These are phyloP conservation scores for Tigriopus californicus DNA, from an alignment of 2,888 invertebrate genomes.

Conservation along the genomic window DNA sequence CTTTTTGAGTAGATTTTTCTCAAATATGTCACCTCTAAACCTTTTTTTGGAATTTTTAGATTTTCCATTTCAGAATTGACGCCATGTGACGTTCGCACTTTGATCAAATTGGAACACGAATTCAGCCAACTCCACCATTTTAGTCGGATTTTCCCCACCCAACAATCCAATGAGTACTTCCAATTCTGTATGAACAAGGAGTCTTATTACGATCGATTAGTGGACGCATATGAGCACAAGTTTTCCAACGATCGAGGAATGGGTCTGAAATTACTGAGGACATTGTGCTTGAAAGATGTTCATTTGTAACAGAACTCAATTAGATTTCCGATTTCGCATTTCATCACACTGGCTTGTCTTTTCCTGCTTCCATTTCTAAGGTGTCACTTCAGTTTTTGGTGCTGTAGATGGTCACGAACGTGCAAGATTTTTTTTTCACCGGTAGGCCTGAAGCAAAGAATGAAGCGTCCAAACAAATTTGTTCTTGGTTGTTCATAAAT, in stretches of 20 bases:
- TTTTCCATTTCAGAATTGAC: background rate
- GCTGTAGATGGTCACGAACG: too few species aligned
- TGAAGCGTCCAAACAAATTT: too few species aligned
- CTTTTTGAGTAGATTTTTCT: too few species aligned
- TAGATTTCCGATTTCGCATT: too few species aligned
- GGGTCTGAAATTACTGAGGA: background rate
- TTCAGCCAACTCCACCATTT: background rate
- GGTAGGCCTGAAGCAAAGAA: too few species aligned
- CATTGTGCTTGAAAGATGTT: background rate
- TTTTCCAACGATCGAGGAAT: background rate
- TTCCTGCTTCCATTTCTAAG: too few species aligned
- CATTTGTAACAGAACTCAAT: background rate
- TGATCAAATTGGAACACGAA: conserved; percentile 6
- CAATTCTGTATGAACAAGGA: background rate
- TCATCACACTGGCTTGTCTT: too few species aligned
- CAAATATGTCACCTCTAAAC: too few species aligned
- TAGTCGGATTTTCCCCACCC: background rate
- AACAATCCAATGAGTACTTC: background rate
- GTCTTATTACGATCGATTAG: conserved; percentile 2
- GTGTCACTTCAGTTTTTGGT: too few species aligned
- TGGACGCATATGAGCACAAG: background rate
- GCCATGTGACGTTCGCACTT: background rate
- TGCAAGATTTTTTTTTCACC: too few species aligned
- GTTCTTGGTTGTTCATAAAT: too few species aligned
- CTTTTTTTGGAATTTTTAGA: too few species aligned